Evolutionary conservation across 2,888 invertebrate genomes (phyloP).

Genomic region (Protodeltote pygarga): DNA sequence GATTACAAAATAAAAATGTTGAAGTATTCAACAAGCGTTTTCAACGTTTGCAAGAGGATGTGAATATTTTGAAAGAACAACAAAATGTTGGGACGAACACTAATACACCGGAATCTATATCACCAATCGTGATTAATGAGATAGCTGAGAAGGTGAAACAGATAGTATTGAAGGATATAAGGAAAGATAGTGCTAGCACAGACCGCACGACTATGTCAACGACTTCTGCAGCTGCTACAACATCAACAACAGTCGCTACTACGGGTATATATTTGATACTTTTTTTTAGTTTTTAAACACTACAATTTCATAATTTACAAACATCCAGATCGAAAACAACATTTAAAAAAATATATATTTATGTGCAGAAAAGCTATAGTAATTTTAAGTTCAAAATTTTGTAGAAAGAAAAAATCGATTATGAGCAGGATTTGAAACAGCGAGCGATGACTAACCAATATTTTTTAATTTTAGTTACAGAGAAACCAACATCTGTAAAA

Average conservation of each 20-base stretch:
- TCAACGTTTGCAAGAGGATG: neutral
- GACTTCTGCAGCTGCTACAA: slow-evolving; percentile 27
- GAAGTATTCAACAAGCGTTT: neutral
- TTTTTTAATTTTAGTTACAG: slow-evolving; percentile 32
- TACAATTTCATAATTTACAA: no score
- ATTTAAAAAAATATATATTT: neutral
- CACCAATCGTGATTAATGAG: slow-evolving; percentile 57
- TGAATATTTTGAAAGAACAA: neutral
- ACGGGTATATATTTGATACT: slow-evolving; percentile 28
- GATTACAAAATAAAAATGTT: neutral
- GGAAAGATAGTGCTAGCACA: slow-evolving; percentile 40
- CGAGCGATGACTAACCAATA: no score
- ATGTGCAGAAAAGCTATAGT: slow-evolving; percentile 19
- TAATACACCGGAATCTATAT: slow-evolving; percentile 7
- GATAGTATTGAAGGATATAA: slow-evolving; percentile 67
- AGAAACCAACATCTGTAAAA: slow-evolving; percentile 16
- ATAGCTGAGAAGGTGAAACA: slow-evolving; percentile 70
- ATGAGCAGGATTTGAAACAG: no score
- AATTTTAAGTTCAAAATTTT: neutral
- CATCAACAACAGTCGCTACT: slow-evolving; percentile 12
- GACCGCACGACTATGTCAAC: slow-evolving; percentile 20
- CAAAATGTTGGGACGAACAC: neutral
- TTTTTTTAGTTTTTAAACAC: no score
- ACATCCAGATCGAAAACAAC: neutral
- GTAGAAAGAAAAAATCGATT: no score